Conservation (phyloP, 2,113 vertebrate genomes). For the Sturnus vulgaris region DNA sequence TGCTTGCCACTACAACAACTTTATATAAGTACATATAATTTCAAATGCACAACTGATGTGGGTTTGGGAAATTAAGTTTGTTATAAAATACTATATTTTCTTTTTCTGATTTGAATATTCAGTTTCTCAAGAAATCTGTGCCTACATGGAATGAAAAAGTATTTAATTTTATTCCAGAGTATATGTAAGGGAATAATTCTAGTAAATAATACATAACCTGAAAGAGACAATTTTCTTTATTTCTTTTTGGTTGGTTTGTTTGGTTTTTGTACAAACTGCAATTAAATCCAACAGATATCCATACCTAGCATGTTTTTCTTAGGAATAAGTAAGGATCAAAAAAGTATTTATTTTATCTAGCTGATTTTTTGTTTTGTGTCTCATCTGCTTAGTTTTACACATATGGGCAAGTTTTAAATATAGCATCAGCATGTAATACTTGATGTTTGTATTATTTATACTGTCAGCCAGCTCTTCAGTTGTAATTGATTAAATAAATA, state of each 20-base stretch:
- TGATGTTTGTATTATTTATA: neutral
- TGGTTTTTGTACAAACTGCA: neutral
- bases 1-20: neutral
- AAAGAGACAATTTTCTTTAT: too few relatives aligned
- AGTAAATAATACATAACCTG: neutral
- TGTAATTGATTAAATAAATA: neutral
- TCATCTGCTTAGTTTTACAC: conserved; percentile 20
- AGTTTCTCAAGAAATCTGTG: neutral
- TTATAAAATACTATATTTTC: neutral
- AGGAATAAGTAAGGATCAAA: neutral
- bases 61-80: neutral
- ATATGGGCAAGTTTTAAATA: neutral
- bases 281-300: neutral
- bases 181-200: neutral
- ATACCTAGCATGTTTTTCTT: neutral
- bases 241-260: neutral
- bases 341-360: neutral
- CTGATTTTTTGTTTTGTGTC: conserved; percentile 5
- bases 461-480: neutral
- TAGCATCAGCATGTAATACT: conserved; percentile 1
- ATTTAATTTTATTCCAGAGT: neutral
- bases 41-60: neutral
- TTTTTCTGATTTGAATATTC: neutral
- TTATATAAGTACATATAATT: neutral
- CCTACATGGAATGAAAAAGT: neutral